These are phyloP conservation scores for Aurelia aurita complex sp. Pacific DNA, from an alignment of 30 jellyfish, hydroid and myxozoan genomes.

Conservation along the genomic window DNA sequence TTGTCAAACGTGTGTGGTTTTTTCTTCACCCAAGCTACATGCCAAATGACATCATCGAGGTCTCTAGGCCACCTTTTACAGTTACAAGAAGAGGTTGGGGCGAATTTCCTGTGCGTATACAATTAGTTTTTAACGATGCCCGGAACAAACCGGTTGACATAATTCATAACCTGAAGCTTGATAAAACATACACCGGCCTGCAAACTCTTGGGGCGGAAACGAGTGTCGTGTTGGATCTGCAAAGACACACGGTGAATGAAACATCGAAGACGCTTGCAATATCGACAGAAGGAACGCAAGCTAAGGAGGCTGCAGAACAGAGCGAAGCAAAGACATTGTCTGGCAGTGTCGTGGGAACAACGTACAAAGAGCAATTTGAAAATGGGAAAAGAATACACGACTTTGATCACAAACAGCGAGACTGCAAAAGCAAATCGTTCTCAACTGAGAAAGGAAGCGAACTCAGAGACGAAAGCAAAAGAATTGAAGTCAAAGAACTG, in stretches of 20 bases:
- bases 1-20: constrained; percentile 79
- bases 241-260: constrained; percentile 74
- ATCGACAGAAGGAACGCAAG: background rate
- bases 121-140: constrained; percentile 79
- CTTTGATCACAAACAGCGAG: too few species aligned
- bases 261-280: background rate
- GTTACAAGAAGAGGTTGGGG: constrained; percentile 99
- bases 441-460: background rate
- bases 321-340: background rate
- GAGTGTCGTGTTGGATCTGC: constrained; percentile 74
- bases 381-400: background rate
- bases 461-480: background rate
- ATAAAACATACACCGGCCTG: constrained; percentile 95
- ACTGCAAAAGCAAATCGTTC: too few species aligned
- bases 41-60: constrained; percentile 93
- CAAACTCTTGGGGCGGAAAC: constrained; percentile 98
- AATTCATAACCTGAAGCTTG: constrained; percentile 85
- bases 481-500: background rate
- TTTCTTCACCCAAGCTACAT: constrained; percentile 97
- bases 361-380: background rate
- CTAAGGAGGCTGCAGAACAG: background rate
- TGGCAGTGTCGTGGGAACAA: background rate
- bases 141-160: constrained; percentile 91
- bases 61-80: constrained; percentile 88
- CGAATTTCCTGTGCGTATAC: constrained; percentile 97